These are phyloP conservation scores for Nephotettix cincticeps DNA, from an alignment of 1,140 invertebrate genomes.

Conservation along the genomic window DNA sequence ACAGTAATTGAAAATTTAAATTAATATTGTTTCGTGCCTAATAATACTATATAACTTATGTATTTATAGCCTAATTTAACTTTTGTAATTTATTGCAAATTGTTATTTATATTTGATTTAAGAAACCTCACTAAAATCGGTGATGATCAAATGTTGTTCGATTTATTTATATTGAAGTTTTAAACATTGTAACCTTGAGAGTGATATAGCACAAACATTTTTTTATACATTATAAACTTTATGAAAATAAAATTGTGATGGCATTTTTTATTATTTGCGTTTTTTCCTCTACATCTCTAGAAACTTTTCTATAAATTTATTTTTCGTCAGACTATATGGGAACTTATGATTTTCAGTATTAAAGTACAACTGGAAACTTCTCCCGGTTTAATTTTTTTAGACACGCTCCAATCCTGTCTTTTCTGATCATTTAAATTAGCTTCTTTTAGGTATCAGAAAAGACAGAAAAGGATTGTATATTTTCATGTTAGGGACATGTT, in stretches of 20 bases:
- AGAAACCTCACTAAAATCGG: neutral
- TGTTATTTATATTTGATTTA: neutral
- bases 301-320: no score
- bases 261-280: slow-evolving; percentile 27
- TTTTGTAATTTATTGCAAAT: neutral
- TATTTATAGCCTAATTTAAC: neutral
- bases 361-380: no score
- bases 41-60: neutral
- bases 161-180: slow-evolving; percentile 21
- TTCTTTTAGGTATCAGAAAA: no score
- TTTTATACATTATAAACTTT: slow-evolving; percentile 26
- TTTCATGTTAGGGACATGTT: no score
- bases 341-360: no score
- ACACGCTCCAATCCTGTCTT: no score
- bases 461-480: no score
- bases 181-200: slow-evolving; percentile 4
- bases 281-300: no score
- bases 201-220: slow-evolving; percentile 28
- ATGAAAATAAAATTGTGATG: slow-evolving; percentile 24
- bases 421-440: no score
- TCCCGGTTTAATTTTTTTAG: no score
- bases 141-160: neutral
- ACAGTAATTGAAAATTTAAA: neutral
- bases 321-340: no score
- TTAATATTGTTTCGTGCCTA: neutral